phyloP scores from a whole-genome alignment of 2,113 vertebrate species.

The Chaetura pelagica region DNA sequence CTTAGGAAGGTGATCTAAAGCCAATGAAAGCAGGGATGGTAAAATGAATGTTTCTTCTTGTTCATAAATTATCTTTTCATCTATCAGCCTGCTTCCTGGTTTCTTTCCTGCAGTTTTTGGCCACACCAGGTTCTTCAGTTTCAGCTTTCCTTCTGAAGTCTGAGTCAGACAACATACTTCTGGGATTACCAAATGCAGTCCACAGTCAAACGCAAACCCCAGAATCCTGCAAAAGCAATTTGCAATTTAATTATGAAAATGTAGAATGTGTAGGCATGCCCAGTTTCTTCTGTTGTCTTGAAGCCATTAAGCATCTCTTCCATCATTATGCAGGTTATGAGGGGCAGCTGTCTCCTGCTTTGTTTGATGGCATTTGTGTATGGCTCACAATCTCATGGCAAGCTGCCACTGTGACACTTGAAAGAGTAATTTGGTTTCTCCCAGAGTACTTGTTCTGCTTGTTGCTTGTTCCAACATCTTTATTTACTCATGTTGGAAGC shows the following conservation, averaged over 20 bases:
- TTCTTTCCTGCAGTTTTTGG: not conserved
- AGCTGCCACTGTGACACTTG: not conserved
- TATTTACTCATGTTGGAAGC: slow-evolving; percentile 31
- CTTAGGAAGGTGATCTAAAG: not conserved
- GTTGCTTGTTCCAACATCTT: not conserved
- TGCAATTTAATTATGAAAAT: not conserved
- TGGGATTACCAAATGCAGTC: not conserved
- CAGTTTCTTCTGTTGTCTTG: not conserved
- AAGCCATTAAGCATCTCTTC: not conserved
- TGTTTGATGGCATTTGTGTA: not conserved
- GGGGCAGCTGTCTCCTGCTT: not conserved
- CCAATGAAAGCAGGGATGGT: not conserved
- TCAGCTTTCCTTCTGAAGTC: not conserved
- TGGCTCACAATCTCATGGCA: not conserved
- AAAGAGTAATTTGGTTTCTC: slow-evolving; percentile 1
- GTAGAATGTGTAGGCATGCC: not conserved
- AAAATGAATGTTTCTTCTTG: not conserved
- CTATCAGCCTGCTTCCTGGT: not conserved
- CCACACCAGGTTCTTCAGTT: not conserved
- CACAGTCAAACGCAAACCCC: not conserved
- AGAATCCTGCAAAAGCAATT: not conserved
- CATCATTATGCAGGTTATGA: rapidly evolving
- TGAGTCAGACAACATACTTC: not conserved
- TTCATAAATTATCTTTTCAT: not conserved
- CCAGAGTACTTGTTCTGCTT: not conserved